Evolutionary conservation across 92 coral and sea anemone genomes (phyloP).

Genomic region (Porites rus): DNA sequence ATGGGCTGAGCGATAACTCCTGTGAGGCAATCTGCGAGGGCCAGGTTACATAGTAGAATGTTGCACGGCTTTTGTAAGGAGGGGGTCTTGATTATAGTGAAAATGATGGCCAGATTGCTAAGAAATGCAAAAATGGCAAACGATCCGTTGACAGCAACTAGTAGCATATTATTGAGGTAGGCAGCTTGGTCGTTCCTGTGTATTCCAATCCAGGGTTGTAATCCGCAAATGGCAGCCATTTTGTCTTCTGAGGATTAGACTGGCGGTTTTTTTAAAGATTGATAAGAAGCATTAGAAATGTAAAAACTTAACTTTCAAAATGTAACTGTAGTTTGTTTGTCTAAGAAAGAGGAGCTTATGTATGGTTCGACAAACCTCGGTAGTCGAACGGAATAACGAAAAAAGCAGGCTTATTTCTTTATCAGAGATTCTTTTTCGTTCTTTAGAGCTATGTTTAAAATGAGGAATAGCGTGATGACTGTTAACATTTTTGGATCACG

Average conservation of each 20-base stretch:
- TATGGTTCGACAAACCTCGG: too few relatives aligned
- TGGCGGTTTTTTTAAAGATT: background rate
- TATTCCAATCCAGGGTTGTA: background rate
- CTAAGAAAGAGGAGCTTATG: too few relatives aligned
- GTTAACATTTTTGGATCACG: too few relatives aligned
- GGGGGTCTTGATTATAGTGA: slow-evolving; percentile 1
- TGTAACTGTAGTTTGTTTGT: too few relatives aligned
- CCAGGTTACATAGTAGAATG: slow-evolving; percentile 8
- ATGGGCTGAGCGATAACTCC: slow-evolving; percentile 3
- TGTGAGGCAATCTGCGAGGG: slow-evolving; percentile 3
- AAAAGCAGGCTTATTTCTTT: too few relatives aligned
- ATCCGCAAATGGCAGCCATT: background rate
- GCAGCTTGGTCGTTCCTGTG: background rate
- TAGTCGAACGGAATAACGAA: too few relatives aligned
- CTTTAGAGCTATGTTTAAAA: too few relatives aligned
- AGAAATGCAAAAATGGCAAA: background rate
- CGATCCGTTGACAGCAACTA: background rate
- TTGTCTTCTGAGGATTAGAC: background rate
- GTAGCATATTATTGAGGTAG: background rate
- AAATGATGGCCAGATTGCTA: background rate
- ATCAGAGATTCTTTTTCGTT: too few relatives aligned
- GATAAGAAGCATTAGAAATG: too few relatives aligned
- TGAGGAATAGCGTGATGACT: too few relatives aligned
- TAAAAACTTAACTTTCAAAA: too few relatives aligned
- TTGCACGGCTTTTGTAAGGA: background rate